A percentile compares a stretch with the other conserved stretches of the same genome.
Evolutionary conservation across 2,797 vertebrate genomes (phyloP).

Genomic region (Epinephelus awoara): DNA sequence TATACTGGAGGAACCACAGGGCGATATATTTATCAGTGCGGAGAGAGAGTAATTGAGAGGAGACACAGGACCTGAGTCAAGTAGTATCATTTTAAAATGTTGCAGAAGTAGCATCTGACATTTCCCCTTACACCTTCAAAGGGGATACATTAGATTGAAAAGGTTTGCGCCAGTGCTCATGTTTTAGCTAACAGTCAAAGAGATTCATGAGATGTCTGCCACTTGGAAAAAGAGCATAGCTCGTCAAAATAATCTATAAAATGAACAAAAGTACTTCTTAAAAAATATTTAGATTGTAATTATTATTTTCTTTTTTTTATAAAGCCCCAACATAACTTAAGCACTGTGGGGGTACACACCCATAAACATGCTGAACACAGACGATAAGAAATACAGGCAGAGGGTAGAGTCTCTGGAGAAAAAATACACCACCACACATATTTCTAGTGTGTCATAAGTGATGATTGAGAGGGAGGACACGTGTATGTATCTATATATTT

Average conservation of each 20-base stretch:
- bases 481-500: too few relatives aligned
- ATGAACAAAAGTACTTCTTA: background rate
- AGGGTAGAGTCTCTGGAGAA: too few relatives aligned
- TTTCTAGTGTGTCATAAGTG: too few relatives aligned
- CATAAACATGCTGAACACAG: too few relatives aligned
- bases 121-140: conserved; percentile 12
- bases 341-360: too few relatives aligned
- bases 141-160: background rate
- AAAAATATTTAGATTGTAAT: background rate
- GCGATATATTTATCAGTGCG: conserved; percentile 55
- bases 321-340: too few relatives aligned
- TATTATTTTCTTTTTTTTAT: too few relatives aligned
- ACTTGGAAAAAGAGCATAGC: background rate
- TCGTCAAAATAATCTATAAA: conserved; percentile 11
- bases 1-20: conserved; percentile 53
- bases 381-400: too few relatives aligned
- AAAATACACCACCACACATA: too few relatives aligned
- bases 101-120: conserved; percentile 9
- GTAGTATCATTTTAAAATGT: conserved; percentile 39
- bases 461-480: too few relatives aligned
- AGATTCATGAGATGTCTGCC: conserved; percentile 14
- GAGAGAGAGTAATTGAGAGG: conserved; percentile 42
- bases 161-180: background rate
- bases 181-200: conserved; percentile 1
- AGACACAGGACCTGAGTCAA: conserved; percentile 47